A percentile compares a stretch with the other conserved stretches of the same genome.
phyloP scores from a whole-genome alignment of 2,113 vertebrate species.

The Gadus macrocephalus region DNA sequence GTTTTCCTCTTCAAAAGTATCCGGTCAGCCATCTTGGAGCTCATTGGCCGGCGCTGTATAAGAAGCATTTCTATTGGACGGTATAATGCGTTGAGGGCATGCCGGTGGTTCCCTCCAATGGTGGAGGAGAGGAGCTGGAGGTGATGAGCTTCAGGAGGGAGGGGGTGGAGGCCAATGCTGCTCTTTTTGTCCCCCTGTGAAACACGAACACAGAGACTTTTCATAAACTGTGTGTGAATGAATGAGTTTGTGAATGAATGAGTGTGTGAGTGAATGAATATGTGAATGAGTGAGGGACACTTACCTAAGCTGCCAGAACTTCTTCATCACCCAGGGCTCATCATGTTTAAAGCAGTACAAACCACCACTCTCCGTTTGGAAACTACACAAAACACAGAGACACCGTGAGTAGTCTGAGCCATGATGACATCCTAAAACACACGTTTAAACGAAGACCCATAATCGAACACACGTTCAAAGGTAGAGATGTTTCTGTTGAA shows the following conservation, averaged over 20 bases:
- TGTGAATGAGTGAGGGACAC: not conserved
- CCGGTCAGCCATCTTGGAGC: not conserved
- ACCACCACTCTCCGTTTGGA: conserved; percentile 24
- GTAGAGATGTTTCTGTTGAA: no score
- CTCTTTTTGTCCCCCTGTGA: not conserved
- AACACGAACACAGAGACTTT: not conserved
- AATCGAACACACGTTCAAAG: no score
- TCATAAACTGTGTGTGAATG: not conserved
- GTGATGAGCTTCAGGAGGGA: not conserved
- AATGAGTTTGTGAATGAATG: not conserved
- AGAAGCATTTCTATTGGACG: accelerated
- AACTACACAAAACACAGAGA: conserved; percentile 33
- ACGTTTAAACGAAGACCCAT: no score
- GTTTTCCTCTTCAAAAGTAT: not conserved
- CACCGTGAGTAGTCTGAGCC: not conserved
- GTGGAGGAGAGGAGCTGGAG: not conserved
- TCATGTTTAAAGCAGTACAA: conserved; percentile 4
- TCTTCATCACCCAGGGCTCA: conserved; percentile 18
- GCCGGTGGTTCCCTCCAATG: not conserved
- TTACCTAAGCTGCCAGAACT: not conserved
- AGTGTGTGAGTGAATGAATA: no score
- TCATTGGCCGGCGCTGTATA: not conserved
- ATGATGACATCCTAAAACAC: no score
- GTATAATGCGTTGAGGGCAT: not conserved
- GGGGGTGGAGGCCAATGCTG: not conserved